Conservation (phyloP, 2,888 invertebrate genomes). For the Lucinisca nassula region DNA sequence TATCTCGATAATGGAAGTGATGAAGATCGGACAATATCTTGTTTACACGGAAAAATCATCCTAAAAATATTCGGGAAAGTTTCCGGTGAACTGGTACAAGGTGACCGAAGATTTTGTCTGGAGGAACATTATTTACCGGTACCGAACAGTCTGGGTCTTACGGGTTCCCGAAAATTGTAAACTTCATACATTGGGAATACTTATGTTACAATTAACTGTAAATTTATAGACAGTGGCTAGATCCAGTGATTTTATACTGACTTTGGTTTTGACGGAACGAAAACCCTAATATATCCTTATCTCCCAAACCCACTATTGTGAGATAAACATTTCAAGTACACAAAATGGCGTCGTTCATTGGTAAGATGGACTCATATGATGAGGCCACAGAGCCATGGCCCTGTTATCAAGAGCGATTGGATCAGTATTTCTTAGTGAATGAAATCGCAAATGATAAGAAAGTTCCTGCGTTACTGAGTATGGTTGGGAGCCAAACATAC, state of each 20-base stretch:
- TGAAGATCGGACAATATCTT: neutral
- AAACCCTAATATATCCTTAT: too few relatives aligned
- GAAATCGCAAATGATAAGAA: constrained; percentile 35
- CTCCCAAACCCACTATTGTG: neutral
- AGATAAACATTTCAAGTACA: neutral
- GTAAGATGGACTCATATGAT: neutral
- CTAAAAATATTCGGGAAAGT: neutral
- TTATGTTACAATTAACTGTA: neutral
- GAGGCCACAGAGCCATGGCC: constrained; percentile 35
- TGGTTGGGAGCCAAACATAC: constrained; percentile 57
- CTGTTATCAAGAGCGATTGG: constrained; percentile 46
- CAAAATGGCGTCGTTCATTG: neutral
- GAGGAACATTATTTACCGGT: neutral
- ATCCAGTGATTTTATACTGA: neutral
- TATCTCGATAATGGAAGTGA: too few relatives aligned
- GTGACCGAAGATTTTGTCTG: neutral
- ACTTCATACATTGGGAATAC: neutral
- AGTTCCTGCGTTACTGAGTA: constrained; percentile 52
- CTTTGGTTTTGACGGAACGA: neutral
- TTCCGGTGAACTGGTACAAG: neutral
- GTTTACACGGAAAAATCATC: neutral
- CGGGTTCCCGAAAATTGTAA: neutral
- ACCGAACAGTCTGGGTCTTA: neutral
- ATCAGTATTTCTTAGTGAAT: constrained; percentile 52
- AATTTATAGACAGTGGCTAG: neutral